Evolutionary conservation across 1,140 invertebrate species (phyloP).

Genomic region (Zaprionus lachaisei): DNA sequence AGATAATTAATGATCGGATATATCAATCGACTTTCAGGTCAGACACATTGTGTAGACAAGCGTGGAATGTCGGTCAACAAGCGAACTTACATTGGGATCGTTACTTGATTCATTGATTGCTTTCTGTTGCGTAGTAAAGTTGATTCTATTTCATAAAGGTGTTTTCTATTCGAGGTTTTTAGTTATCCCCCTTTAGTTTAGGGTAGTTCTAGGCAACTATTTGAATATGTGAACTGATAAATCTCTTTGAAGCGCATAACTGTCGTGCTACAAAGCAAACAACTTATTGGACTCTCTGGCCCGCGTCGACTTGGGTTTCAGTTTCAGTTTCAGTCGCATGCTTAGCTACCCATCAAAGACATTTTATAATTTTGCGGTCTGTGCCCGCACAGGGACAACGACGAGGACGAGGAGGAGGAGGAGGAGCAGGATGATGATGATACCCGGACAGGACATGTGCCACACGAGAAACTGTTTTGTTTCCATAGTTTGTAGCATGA

Average conservation of each 20-base stretch:
- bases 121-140: background rate
- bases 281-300: constrained; percentile 37
- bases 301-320: constrained; percentile 12
- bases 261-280: constrained; percentile 60
- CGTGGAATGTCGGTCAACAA: constrained; percentile 24
- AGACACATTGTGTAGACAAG: constrained; percentile 35
- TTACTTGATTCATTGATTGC: background rate
- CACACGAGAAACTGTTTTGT: constrained; percentile 11
- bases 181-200: constrained; percentile 28
- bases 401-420: background rate
- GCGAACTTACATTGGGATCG: background rate
- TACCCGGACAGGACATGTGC: constrained; percentile 61
- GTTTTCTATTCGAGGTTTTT: constrained; percentile 1
- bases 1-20: constrained; percentile 76
- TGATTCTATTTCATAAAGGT: no score
- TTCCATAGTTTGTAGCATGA: constrained; percentile 5
- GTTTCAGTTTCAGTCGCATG: constrained; percentile 8
- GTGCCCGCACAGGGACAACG: constrained; percentile 28
- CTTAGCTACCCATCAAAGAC: constrained; percentile 71
- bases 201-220: constrained; percentile 59
- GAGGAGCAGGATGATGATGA: background rate
- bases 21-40: constrained; percentile 66
- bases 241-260: constrained; percentile 66
- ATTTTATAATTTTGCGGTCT: constrained; percentile 80
- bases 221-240: constrained; percentile 66